Base-by-base conservation (phyloP, 2,113 vertebrate genomes). In the Catharus bicknelli region DNA sequence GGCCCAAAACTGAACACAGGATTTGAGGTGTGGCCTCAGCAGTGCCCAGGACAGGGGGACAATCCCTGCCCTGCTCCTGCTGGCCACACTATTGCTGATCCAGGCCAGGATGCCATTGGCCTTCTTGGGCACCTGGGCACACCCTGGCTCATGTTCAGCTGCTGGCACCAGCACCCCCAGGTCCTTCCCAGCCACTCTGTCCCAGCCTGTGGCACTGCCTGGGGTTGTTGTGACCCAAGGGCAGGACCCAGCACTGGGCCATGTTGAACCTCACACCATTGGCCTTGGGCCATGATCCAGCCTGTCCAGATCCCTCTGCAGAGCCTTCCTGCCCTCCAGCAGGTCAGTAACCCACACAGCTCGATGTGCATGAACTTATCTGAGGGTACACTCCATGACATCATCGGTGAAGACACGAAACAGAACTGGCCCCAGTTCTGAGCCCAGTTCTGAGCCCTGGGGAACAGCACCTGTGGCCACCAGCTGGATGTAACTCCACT, bases 391-490 rank as follows among this genome's bases (percentile, higher is more conserved):
- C 18, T 45, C 5, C 15, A 13, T 32, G 17, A 58, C 29, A 12
- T 34, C 36, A 34, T 1, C 2, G 4, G 11, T 32, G 9, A 29
- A 53, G 25, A 20, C 4, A 4, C 1, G 10, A 29, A 63, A 69
- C 13, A 42, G 23, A 3, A 32, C 9, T 42, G 17, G 17, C 6
- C 32, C 6, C 22, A 43, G 4, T 5, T 9, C 5, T 32, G 68
- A 58, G 43, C 43, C 5, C 43, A 43, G 17, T 43, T 43, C 43
- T 43, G 43, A 43, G 43, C 43, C 43, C 22, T n/a, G 30, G 9
- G 10, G 15, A 77, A 1, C 42, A 54, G 6, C 38, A 3, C 36
- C 6, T 1, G 27, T 48, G 0, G 1, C 1, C 11, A 4, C 8
- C 70, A 78, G 20, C 23, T 48, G 66, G 16, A 14, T 19, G 25